Conservation (phyloP, 2,113 vertebrate genomes). For the Mirounga angustirostris region DNA sequence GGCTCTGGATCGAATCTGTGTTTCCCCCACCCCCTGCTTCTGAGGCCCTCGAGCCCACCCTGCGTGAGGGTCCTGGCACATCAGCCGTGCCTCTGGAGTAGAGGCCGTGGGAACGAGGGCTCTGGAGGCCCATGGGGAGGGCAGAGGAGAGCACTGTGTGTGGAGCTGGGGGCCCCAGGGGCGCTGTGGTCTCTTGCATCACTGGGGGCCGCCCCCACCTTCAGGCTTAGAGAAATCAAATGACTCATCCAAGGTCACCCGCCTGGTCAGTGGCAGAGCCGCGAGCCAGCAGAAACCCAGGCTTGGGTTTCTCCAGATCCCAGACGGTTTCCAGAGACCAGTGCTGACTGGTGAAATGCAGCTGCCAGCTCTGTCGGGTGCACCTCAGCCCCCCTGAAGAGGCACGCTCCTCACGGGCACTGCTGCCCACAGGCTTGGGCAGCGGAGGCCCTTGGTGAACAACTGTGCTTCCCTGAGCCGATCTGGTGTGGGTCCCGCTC, state of each 20-base stretch:
- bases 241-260: not conserved
- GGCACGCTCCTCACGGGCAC: accelerated
- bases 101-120: not conserved
- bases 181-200: accelerated
- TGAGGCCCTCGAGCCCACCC: accelerated
- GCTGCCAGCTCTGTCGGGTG: accelerated
- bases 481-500: not conserved
- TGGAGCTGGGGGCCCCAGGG: accelerated
- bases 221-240: not conserved
- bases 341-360: not conserved
- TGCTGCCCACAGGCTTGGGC: not conserved
- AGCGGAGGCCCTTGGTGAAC: not conserved
- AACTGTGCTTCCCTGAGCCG: not conserved
- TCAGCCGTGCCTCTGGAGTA: not conserved
- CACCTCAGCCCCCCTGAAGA: no score
- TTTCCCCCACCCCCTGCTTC: not conserved
- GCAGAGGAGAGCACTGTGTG: no score
- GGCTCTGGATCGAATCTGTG: not conserved
- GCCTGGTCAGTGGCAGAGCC: not conserved
- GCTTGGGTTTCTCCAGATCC: accelerated
- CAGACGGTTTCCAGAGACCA: not conserved
- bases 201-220: not conserved
- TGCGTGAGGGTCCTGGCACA: accelerated
- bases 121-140: not conserved
- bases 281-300: not conserved